Conservation (phyloP, 2,888 invertebrate species). For the Cheilosia vernalis region DNA sequence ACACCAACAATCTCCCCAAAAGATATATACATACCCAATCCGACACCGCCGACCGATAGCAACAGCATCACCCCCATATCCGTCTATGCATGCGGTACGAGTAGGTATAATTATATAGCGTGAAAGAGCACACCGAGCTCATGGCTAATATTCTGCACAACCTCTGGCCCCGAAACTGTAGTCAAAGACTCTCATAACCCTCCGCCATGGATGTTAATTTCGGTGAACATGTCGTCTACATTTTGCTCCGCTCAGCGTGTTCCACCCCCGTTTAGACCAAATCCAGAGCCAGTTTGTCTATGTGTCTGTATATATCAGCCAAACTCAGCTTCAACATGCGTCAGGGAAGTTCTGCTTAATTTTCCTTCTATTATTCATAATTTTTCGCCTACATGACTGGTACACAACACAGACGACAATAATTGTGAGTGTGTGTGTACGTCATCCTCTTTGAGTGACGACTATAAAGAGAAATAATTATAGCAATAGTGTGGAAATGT, state of each 20-base stretch:
- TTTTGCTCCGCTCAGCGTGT: slow-evolving; percentile 1
- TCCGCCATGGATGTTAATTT: slow-evolving; percentile 65
- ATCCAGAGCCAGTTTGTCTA: neutral
- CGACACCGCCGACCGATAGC: neutral
- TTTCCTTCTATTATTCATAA: slow-evolving; percentile 72
- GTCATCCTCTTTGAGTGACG: slow-evolving; percentile 60
- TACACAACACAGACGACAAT: neutral
- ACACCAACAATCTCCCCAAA: slow-evolving; percentile 18
- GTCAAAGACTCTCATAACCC: slow-evolving; percentile 54
- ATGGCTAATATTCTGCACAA: slow-evolving; percentile 46
- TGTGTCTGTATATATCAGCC: neutral
- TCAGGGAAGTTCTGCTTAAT: slow-evolving; percentile 69
- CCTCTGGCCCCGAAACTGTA: slow-evolving; percentile 25
- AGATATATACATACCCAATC: neutral
- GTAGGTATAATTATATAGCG: no score
- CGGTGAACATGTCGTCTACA: slow-evolving; percentile 62
- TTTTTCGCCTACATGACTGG: slow-evolving; percentile 36
- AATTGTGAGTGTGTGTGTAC: slow-evolving; percentile 17
- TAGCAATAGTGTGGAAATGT: slow-evolving; percentile 71
- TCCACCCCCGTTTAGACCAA: neutral
- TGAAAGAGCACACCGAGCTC: slow-evolving; percentile 63
- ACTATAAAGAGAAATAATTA: slow-evolving; percentile 73
- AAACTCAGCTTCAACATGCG: slow-evolving; percentile 53
- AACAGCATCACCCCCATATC: slow-evolving; percentile 33
- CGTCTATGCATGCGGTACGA: slow-evolving; percentile 58